Conservation (phyloP, 2,888 invertebrate species). For the Osmoderma eremita region DNA sequence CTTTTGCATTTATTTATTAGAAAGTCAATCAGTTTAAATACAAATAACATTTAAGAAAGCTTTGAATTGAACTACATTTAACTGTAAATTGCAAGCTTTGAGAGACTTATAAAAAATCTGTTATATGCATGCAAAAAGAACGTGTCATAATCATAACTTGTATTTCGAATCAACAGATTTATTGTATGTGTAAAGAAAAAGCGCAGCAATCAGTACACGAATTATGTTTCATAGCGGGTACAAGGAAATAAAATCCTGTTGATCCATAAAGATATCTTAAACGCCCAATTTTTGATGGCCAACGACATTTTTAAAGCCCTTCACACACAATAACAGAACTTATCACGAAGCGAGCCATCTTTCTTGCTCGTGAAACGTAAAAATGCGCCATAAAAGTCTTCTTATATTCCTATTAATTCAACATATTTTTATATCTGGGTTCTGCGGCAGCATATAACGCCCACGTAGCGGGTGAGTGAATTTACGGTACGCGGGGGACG, state of each 20-base stretch:
- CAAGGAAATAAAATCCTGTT: neutral
- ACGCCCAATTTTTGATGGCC: neutral
- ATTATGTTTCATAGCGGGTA: too few relatives aligned
- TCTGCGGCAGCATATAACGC: neutral
- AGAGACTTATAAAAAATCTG: too few relatives aligned
- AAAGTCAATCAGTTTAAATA: too few relatives aligned
- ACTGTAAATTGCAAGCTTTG: too few relatives aligned
- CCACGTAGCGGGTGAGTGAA: conserved; percentile 1
- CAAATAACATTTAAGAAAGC: too few relatives aligned
- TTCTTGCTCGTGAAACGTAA: conserved; percentile 17
- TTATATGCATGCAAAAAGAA: too few relatives aligned
- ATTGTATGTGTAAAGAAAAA: too few relatives aligned
- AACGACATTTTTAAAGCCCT: conserved; percentile 3
- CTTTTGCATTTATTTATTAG: too few relatives aligned
- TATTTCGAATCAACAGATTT: too few relatives aligned
- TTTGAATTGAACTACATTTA: too few relatives aligned
- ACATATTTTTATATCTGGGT: conserved; percentile 33
- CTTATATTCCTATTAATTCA: conserved; percentile 40
- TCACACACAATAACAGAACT: conserved; percentile 16
- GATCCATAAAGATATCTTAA: conserved; percentile 6
- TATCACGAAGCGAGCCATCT: conserved; percentile 10
- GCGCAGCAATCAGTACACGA: too few relatives aligned
- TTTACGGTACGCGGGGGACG: conserved; percentile 18
- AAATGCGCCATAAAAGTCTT: conserved; percentile 24
- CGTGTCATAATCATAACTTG: too few relatives aligned